Evolutionary conservation across 2,797 vertebrate species (phyloP).

Genomic region (Poeciliopsis presidionis): DNA sequence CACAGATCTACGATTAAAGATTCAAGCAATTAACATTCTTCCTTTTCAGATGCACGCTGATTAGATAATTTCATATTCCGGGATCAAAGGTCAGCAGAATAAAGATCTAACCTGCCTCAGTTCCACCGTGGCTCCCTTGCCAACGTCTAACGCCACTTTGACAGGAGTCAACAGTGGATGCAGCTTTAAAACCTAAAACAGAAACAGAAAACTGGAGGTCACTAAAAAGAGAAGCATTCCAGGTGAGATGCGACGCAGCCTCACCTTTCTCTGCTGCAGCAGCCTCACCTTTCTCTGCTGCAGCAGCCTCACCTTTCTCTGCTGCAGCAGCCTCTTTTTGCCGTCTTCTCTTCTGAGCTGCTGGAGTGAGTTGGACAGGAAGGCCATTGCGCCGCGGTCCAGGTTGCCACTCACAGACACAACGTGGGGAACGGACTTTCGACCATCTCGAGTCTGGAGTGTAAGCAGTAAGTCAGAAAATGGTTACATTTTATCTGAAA

Average conservation of each 20-base stretch:
- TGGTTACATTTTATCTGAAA: background rate
- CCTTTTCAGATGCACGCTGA: background rate
- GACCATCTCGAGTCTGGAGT: slow-evolving; percentile 86
- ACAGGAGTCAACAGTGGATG: slow-evolving; percentile 93
- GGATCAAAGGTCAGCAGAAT: background rate
- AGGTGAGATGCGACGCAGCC: background rate
- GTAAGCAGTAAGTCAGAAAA: background rate
- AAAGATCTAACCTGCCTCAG: slow-evolving; percentile 85
- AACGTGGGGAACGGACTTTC: slow-evolving; percentile 86
- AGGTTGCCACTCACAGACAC: slow-evolving; percentile 86
- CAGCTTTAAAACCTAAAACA: slow-evolving; percentile 90
- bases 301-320: no score
- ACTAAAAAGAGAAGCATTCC: background rate
- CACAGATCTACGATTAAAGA: slow-evolving; percentile 85
- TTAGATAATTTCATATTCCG: background rate
- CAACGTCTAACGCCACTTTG: slow-evolving; percentile 90
- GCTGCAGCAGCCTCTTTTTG: slow-evolving; percentile 68
- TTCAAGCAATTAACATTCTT: background rate
- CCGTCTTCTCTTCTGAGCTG: slow-evolving; percentile 76
- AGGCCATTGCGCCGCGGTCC: slow-evolving; percentile 87
- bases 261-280: no score
- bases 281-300: no score
- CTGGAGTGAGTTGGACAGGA: slow-evolving; percentile 91
- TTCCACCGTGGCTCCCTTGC: slow-evolving; percentile 86
- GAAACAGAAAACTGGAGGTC: slow-evolving; percentile 14